Evolutionary conservation across 2,888 invertebrate species (phyloP).

Genomic region (Axea sp.): DNA sequence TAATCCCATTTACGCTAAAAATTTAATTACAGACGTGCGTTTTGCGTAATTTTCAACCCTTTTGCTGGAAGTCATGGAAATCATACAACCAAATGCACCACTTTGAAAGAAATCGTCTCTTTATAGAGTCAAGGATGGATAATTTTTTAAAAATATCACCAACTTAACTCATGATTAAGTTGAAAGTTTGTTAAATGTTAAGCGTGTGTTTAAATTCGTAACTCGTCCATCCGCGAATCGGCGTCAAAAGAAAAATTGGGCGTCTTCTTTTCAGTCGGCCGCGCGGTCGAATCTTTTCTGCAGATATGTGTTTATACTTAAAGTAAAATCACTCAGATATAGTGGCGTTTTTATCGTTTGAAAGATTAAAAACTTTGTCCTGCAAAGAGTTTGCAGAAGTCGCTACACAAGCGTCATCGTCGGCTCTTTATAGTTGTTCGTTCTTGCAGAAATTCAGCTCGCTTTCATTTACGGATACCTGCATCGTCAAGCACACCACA

Average conservation of each 20-base stretch:
- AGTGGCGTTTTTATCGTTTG: slow-evolving; percentile 57
- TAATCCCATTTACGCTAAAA: slow-evolving; percentile 18
- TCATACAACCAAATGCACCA: slow-evolving; percentile 1
- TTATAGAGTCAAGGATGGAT: no score
- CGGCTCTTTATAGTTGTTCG: slow-evolving; percentile 69
- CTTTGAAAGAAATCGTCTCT: not conserved
- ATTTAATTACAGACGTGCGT: slow-evolving; percentile 33
- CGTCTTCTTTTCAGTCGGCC: not conserved
- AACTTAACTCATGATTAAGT: not conserved
- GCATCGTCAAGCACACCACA: slow-evolving; percentile 52
- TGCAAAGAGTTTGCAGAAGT: slow-evolving; percentile 47
- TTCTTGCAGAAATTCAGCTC: slow-evolving; percentile 68
- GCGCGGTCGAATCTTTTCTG: slow-evolving; percentile 10
- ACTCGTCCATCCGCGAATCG: slow-evolving; percentile 1
- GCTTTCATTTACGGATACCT: slow-evolving; percentile 73
- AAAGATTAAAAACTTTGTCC: slow-evolving; percentile 62
- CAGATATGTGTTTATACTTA: slow-evolving; percentile 20
- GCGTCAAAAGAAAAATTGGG: not conserved
- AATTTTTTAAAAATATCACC: no score
- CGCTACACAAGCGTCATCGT: slow-evolving; percentile 45
- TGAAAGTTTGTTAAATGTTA: not conserved
- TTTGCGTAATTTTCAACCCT: slow-evolving; percentile 8
- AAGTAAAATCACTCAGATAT: slow-evolving; percentile 30
- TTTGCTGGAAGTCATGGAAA: slow-evolving; percentile 19
- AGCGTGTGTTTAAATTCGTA: not conserved